Conservation (phyloP, 2,797 vertebrate species). For the Sebastes taczanowskii region DNA sequence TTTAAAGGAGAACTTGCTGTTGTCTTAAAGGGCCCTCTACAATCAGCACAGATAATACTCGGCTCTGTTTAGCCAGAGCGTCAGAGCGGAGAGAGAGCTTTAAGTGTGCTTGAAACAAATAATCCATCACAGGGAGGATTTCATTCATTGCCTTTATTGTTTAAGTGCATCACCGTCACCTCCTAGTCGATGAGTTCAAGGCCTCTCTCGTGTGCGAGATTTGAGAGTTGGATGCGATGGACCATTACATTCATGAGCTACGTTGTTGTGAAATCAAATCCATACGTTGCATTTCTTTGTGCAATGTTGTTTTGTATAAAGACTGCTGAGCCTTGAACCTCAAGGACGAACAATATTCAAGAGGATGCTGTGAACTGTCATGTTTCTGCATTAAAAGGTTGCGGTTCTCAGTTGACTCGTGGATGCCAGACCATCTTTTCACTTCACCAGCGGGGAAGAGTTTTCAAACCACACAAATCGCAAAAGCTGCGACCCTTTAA, state of each 20-base stretch:
- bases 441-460: not conserved
- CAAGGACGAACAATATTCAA: not conserved
- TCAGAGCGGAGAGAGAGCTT: not conserved
- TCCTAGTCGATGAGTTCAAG: not conserved
- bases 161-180: not conserved
- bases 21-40: not conserved
- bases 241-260: not conserved
- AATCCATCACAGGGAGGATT: not conserved
- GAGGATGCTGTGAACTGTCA: not conserved
- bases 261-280: not conserved
- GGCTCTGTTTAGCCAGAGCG: not conserved
- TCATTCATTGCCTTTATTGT: not conserved
- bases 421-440: not conserved
- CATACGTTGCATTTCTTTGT: not conserved
- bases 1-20: not conserved
- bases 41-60: not conserved
- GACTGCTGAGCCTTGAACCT: not conserved
- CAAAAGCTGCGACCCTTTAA: not conserved
- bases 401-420: not conserved
- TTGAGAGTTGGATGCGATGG: not conserved
- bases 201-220: not conserved
- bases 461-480: not conserved
- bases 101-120: not conserved
- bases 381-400: not conserved
- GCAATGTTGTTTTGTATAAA: not conserved